Base-by-base conservation (phyloP, 2,797 vertebrate species). In the Distichodus sexfasciatus region DNA sequence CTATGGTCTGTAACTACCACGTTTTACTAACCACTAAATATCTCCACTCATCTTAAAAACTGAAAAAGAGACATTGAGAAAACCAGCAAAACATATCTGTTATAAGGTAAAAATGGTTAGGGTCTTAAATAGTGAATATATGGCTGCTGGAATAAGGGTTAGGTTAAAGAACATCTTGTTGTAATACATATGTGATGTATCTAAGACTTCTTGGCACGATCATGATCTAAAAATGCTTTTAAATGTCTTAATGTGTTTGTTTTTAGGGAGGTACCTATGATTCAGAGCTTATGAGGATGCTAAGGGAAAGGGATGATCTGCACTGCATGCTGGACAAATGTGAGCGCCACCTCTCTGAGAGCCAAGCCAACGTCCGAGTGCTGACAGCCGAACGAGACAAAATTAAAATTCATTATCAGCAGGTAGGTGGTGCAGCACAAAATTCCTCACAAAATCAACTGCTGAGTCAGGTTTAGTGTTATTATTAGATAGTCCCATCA, bases 301-400 rank as follows among this genome's bases (percentile, higher is more conserved):
- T 84, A 36, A 86, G 77, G 79, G 89, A 94, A 71, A 24, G 36
- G 72, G 90, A 93, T 77, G 87, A 91, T 35, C 72, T 91, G 71
- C 89, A 87, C 73, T 82, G 81, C 70, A 87, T 83, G 24, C 69
- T 92, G 75, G 89, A 89, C 76, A 93, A 89, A 72, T 86, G 88
- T 29, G 81, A 94, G 66, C 77, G 74, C 21, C 88, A 83, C 59
- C 57, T 93, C 69, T 85, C 88, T 79, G 91, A 94, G 88, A 88
- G 91, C 77, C 91, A 92, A 84, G 89, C 82, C 69, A 91, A 93
- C 36, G 62, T 92, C 54, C 89, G 88, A 75, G 89, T 94, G 78
- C 87, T 93, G 66, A 90, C 83, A 57, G 88, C 89, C 31, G 92
- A 93, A 58, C 85, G 91, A 74, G 89, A 94, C 64, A 91, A 91